Evolutionary conservation across 1,140 invertebrate genomes (phyloP).

Genomic region (Macrobrachium nipponense): DNA sequence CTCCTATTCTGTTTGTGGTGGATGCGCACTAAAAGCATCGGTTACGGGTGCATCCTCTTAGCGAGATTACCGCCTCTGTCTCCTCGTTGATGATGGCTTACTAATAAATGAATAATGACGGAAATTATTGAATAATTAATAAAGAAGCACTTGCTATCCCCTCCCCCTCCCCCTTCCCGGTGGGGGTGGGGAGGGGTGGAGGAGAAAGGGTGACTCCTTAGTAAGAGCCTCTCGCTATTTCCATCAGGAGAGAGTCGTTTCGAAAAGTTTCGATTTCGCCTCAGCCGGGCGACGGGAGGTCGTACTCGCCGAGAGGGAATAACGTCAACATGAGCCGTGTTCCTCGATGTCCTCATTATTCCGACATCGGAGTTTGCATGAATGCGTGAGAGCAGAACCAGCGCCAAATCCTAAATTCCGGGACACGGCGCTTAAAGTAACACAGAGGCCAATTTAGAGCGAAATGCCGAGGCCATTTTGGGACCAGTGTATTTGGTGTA

Average conservation of each 20-base stretch:
- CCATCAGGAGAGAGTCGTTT: not conserved
- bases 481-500: slow-evolving; percentile 49
- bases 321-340: too few relatives aligned
- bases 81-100: slow-evolving; percentile 54
- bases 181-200: not conserved
- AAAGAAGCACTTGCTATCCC: slow-evolving; percentile 51
- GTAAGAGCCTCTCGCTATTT: not conserved
- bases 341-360: too few relatives aligned
- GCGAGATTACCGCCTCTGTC: slow-evolving; percentile 55
- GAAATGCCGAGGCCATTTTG: slow-evolving; percentile 26
- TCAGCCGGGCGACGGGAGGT: not conserved
- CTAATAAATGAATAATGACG: slow-evolving; percentile 61
- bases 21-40: slow-evolving; percentile 51
- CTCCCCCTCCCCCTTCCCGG: slow-evolving; percentile 20
- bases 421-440: slow-evolving; percentile 15
- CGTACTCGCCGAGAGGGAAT: too few relatives aligned
- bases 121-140: slow-evolving; percentile 60
- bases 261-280: not conserved
- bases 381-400: not conserved
- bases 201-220: not conserved
- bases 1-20: slow-evolving; percentile 49
- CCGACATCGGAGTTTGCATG: too few relatives aligned
- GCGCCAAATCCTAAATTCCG: not conserved
- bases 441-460: slow-evolving; percentile 23
- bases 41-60: slow-evolving; percentile 60